Conservation (phyloP, 2,888 invertebrate genomes). For the Phanerotoma sp. region DNA sequence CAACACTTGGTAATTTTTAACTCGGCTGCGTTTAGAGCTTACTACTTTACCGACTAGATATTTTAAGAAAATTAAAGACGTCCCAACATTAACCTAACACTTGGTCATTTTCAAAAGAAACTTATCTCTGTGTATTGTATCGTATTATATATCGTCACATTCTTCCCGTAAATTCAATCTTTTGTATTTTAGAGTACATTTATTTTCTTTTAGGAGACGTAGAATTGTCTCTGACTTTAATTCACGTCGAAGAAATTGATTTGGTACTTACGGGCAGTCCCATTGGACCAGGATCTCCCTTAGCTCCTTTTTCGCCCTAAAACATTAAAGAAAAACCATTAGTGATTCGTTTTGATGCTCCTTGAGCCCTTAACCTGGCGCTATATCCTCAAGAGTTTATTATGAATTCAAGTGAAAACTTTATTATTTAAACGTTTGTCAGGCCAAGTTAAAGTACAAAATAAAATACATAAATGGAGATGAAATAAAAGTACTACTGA, state of each 20-base stretch:
- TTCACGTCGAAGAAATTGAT: constrained; percentile 3
- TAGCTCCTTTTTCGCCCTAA: constrained; percentile 79
- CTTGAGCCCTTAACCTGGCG: background rate
- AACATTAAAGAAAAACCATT: constrained; percentile 51
- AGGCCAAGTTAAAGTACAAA: no score
- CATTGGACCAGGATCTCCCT: constrained; percentile 91
- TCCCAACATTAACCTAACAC: no score
- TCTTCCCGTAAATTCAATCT: background rate
- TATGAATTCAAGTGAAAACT: background rate
- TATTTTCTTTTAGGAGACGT: constrained; percentile 19
- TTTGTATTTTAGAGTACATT: no score
- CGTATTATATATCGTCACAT: no score
- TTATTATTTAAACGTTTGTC: no score
- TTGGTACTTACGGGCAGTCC: constrained; percentile 84
- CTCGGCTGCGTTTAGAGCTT: no score
- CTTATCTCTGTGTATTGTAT: no score
- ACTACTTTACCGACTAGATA: no score
- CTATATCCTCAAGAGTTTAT: background rate
- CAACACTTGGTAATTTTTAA: no score
- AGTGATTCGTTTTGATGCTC: constrained; percentile 14
- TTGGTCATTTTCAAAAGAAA: no score
- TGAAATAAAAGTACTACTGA: constrained; percentile 57
- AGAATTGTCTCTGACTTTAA: background rate
- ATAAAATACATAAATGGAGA: background rate
- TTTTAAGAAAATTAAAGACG: no score